A percentile compares a stretch with the other conserved stretches of the same genome.
Evolutionary conservation across 1,140 invertebrate genomes (phyloP).

Genomic region (Periplaneta americana): DNA sequence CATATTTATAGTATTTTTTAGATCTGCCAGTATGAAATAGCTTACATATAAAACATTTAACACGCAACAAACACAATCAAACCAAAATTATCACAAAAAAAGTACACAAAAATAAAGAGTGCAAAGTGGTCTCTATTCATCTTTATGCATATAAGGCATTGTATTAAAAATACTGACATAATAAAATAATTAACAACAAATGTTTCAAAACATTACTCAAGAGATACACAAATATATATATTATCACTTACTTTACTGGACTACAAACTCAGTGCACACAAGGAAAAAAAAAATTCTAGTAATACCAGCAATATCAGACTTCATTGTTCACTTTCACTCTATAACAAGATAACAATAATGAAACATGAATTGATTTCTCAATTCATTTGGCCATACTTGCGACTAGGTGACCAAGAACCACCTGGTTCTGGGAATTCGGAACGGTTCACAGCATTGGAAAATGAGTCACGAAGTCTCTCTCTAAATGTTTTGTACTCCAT

Average conservation of each 20-base stretch:
- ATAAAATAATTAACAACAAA: too few relatives aligned
- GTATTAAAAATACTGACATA: too few relatives aligned
- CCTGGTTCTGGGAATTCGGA: conserved; percentile 27
- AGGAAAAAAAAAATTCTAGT: not conserved
- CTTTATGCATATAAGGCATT: too few relatives aligned
- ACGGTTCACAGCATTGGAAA: conserved; percentile 50
- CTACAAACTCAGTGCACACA: not conserved
- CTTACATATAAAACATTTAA: too few relatives aligned
- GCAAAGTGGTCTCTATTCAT: too few relatives aligned
- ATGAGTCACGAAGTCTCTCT: conserved; percentile 70
- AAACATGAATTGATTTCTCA: not conserved
- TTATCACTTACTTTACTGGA: not conserved
- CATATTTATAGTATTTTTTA: too few relatives aligned
- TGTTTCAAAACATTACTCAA: too few relatives aligned
- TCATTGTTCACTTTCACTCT: not conserved
- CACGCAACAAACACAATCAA: too few relatives aligned
- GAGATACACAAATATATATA: too few relatives aligned
- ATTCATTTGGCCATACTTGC: conserved; percentile 33
- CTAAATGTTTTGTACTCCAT: conserved; percentile 81
- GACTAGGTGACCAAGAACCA: conserved; percentile 25
- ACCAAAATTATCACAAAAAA: too few relatives aligned
- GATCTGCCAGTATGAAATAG: too few relatives aligned
- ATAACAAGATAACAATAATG: not conserved
- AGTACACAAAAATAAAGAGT: too few relatives aligned
- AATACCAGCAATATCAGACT: not conserved